phyloP scores from a whole-genome alignment of 2,797 vertebrate genomes.

The Hoplostethus atlanticus region DNA sequence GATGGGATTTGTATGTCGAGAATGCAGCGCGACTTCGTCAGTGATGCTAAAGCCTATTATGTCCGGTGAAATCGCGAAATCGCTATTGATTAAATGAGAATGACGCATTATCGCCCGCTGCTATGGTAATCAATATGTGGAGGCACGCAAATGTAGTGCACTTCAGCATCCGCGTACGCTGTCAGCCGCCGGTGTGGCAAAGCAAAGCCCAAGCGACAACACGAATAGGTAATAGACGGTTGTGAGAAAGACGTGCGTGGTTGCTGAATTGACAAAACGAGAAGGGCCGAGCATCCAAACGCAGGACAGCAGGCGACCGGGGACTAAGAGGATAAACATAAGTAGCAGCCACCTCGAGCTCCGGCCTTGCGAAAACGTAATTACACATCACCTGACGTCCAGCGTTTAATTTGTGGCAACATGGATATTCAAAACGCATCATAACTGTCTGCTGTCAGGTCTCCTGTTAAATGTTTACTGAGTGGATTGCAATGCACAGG shows the following conservation, averaged over 20 bases:
- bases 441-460: neutral
- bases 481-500: conserved; percentile 3
- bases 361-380: conserved; percentile 18
- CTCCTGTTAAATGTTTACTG: neutral
- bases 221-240: too few relatives aligned
- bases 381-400: neutral
- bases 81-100: neutral
- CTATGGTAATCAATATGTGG: neutral
- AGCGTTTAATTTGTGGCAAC: conserved; percentile 19
- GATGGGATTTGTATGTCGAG: conserved; percentile 8
- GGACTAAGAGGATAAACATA: conserved; percentile 62
- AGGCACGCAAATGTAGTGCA: conserved; percentile 3
- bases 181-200: conserved; percentile 10
- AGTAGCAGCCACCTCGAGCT: conserved; percentile 33
- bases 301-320: conserved; percentile 25
- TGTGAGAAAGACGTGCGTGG: conserved; percentile 45
- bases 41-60: conserved; percentile 15
- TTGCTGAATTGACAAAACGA: conserved; percentile 8
- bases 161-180: conserved; percentile 11
- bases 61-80: neutral
- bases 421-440: neutral
- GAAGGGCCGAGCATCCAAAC: conserved; percentile 8
- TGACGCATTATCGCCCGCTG: neutral
- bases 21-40: conserved; percentile 34
- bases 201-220: neutral